Evolutionary conservation across 2,797 vertebrate species (phyloP), one percentile per base, ranked within the genome.

Genomic region (Micromesistius poutassou): DNA sequence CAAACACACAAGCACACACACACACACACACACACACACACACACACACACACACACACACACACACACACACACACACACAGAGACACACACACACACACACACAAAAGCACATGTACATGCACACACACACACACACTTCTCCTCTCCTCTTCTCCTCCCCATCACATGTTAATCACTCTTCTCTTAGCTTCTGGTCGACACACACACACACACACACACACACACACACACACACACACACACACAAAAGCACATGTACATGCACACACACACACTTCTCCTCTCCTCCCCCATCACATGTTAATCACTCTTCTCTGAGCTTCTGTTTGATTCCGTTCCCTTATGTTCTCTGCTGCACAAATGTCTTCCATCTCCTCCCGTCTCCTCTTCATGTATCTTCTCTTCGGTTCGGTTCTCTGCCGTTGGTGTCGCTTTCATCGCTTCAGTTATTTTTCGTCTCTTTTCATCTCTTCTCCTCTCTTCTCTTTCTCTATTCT

Each of bases 391-490:
- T 72, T 55, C 77, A 31, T 31, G 25, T 77, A 28, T 73, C 36
- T 71, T 50, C 14, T 30, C 30, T 10, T 72, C 19, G 3, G 10
- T 42, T 42, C 9, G 7, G 31, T 72, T 81, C 75, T 82, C 82
- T 82, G 84, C 30, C 0, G 73, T 75, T 62, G 42, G 73, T 7
- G 19, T n/a, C 80, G 79, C 36, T 1, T 33, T 6, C 8, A 22
- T n/a, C 1, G 0, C 75, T 80, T 78, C 55, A 55, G 7, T 42
- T 72, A 9, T 25, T 14, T 66, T n/a, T n/a, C 46, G 1, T 8
- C 28, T 71, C 78, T 35, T 55, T 30, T 81, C 77, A 55, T 73
- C 80, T 80, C 68, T 66, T 77, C 35, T 46, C 50, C 13, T 30
- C 19, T 42, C 40, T 16, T 42, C 40, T 42, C 12, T 42, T 16